Conservation (phyloP, 2,888 invertebrate genomes). For the Eilema depressum region DNA sequence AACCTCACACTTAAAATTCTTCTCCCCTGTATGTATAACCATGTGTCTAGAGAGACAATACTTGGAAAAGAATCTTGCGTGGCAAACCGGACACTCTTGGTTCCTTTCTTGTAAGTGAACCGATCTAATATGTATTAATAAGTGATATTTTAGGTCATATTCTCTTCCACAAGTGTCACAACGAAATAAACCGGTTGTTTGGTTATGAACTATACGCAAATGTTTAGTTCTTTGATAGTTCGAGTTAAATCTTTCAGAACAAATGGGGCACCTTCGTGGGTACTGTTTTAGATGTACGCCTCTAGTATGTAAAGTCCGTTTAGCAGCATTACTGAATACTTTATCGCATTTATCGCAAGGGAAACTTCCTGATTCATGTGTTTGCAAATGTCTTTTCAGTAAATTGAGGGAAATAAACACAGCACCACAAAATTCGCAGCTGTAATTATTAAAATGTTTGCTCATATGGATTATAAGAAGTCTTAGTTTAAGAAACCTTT, state of each 20-base stretch:
- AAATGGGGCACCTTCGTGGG: conserved; percentile 71
- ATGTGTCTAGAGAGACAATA: conserved; percentile 80
- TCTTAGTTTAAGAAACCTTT: conserved; percentile 66
- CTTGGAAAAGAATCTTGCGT: conserved; percentile 73
- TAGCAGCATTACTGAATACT: conserved; percentile 69
- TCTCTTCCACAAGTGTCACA: conserved; percentile 74
- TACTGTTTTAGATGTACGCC: conserved; percentile 72
- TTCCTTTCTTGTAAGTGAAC: conserved; percentile 77
- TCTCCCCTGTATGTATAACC: conserved; percentile 82
- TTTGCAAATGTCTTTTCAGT: conserved; percentile 68
- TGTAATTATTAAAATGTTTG: conserved; percentile 75
- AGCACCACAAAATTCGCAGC: conserved; percentile 75
- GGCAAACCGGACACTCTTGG: conserved; percentile 70
- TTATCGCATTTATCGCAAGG: conserved; percentile 77
- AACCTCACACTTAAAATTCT: conserved; percentile 78
- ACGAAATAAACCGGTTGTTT: conserved; percentile 59
- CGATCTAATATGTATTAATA: conserved; percentile 69
- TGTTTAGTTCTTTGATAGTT: conserved; percentile 75
- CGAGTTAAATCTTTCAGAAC: conserved; percentile 74
- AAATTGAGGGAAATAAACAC: conserved; percentile 67
- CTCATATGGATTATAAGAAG: conserved; percentile 77
- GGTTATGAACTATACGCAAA: conserved; percentile 71
- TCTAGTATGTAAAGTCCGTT: conserved; percentile 65
- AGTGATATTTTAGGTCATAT: conserved; percentile 73
- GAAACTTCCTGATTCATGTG: conserved; percentile 68